Evolutionary conservation across 2,888 invertebrate genomes (phyloP), one percentile per base, ranked within the genome.

Genomic region (Pollenia griseotomentosa): DNA sequence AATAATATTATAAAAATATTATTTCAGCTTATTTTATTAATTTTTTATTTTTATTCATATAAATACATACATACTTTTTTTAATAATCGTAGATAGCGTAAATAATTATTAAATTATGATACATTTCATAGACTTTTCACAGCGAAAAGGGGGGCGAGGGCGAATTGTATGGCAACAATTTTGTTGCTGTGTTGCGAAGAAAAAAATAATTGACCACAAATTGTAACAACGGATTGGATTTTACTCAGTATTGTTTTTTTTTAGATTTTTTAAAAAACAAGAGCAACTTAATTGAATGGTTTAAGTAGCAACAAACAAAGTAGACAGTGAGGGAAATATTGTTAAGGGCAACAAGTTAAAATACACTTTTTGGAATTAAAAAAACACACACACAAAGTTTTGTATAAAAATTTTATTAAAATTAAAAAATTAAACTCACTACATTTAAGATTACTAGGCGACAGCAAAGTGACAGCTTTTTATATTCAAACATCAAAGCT

Each of bases 81-180:
- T 46, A 73, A 78, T 74, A 78, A 73, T 51, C 46, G 42, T 44
- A 48, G 70, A 57, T 79, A 70, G 80, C 83, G 86, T 83, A 83
- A 77, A 86, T 86, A 86, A 86, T 86, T 86, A 83, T 80, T 51
- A 61, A 80, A 75, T 86, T 86, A 73, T 83, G 48, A 66, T 71
- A 77, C 65, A 75, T 74, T 81, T 46, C 14, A 44, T 16, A 33
- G 44, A 11, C 19, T 19, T n/a, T 66, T 23, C 16, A 33, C 55
- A 19, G 12, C 1, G 11, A 14, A 78, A 46, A 0, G 8, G 33
- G 48, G 57, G 33, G n/a, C 5, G 16, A 11, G 78, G 57, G 46
- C 19, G 48, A 55, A 68, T 57, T 78, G 46, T 42, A 23, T 12
- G 16, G 46, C 48, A 46, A n/a, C 1, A 51, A 14, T 42, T 55